A percentile compares a stretch with the other conserved stretches of the same genome.
phyloP scores from a whole-genome alignment of 2,888 invertebrate genomes.

The Dasysyrphus tricinctus region DNA sequence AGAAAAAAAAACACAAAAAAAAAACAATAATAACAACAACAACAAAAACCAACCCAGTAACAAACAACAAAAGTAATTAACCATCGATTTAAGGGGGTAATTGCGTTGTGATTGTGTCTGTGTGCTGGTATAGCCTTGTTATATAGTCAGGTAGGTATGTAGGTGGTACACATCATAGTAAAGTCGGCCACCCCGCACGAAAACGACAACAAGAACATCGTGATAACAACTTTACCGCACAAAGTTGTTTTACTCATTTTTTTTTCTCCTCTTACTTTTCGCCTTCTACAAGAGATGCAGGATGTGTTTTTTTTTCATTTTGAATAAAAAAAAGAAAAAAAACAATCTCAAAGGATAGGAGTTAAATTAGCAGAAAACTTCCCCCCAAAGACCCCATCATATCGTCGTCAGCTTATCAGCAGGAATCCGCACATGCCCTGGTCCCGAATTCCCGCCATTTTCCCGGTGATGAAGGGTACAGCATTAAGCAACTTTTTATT shows the following conservation, averaged over 20 bases:
- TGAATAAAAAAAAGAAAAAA: slow-evolving; percentile 10
- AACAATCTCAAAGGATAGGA: slow-evolving; percentile 51
- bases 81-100: slow-evolving; percentile 74
- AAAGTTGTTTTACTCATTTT: slow-evolving; percentile 51
- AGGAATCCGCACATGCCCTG: slow-evolving; percentile 51
- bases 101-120: slow-evolving; percentile 62
- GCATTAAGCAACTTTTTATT: slow-evolving; percentile 41
- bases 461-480: slow-evolving; percentile 42
- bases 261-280: slow-evolving; percentile 29
- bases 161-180: neutral
- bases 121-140: slow-evolving; percentile 20
- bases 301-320: slow-evolving; percentile 2
- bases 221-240: slow-evolving; percentile 70
- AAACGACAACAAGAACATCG: slow-evolving; percentile 57
- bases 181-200: slow-evolving; percentile 30
- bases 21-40: too few relatives aligned
- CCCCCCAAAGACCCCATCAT: slow-evolving; percentile 46
- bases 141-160: slow-evolving; percentile 6
- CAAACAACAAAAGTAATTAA: slow-evolving; percentile 76
- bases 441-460: slow-evolving; percentile 1
- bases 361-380: slow-evolving; percentile 74
- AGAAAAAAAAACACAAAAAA: slow-evolving; percentile 42
- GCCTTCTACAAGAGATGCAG: slow-evolving; percentile 50
- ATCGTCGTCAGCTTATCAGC: slow-evolving; percentile 61
- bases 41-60: slow-evolving; percentile 44